Evolutionary conservation across 2,797 vertebrate species (phyloP).

Genomic region (Acrossocheilus wenchowensis): DNA sequence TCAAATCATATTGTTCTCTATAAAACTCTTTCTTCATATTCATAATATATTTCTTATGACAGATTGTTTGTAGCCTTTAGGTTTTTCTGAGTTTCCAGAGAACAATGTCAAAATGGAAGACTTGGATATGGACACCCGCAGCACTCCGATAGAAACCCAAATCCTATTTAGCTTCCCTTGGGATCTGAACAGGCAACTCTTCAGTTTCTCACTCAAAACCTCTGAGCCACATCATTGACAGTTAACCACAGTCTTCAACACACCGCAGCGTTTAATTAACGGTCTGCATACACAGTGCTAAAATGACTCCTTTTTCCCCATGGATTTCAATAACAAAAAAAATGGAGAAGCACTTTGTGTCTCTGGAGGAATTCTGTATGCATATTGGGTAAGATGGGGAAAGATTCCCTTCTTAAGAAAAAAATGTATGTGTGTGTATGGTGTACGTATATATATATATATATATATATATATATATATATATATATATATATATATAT

Average conservation of each 20-base stretch:
- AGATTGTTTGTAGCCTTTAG: background rate
- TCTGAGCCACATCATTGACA: constrained; percentile 22
- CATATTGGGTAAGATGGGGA: background rate
- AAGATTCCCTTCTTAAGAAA: background rate
- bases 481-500: too few species aligned
- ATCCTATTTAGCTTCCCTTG: background rate
- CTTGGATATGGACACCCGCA: constrained; percentile 22
- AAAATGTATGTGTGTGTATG: too few species aligned
- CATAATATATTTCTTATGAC: background rate
- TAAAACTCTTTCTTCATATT: constrained; percentile 2
- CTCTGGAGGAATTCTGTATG: background rate
- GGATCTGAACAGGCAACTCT: constrained; percentile 1
- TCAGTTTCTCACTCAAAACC: background rate
- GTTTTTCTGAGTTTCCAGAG: constrained; percentile 1
- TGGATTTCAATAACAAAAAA: constrained; percentile 1
- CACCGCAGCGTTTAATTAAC: constrained; percentile 17
- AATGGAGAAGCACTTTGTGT: background rate
- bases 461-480: too few species aligned
- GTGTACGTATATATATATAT: too few species aligned
- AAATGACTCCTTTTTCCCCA: background rate
- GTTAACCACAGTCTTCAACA: background rate
- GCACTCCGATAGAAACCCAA: constrained; percentile 19
- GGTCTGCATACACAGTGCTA: background rate
- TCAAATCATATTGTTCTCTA: background rate
- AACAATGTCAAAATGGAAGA: background rate